phyloP scores from a whole-genome alignment of 2,888 invertebrate genomes.

The Theretra japonica region DNA sequence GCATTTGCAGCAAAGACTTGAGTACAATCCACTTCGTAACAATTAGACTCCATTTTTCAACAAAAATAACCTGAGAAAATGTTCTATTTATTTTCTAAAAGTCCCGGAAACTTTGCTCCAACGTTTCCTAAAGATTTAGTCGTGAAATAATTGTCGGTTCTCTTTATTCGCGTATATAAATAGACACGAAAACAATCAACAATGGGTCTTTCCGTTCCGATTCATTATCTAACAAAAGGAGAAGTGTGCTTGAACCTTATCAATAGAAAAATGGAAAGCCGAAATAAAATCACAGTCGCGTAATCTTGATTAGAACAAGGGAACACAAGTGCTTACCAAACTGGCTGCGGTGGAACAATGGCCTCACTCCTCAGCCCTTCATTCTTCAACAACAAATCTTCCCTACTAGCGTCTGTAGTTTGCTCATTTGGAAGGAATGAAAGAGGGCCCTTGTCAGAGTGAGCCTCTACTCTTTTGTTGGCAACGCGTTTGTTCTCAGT shows the following conservation, averaged over 20 bases:
- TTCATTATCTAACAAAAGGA: conserved; percentile 25
- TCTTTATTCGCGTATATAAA: conserved; percentile 21
- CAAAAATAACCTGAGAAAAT: too few relatives aligned
- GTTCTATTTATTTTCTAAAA: background rate
- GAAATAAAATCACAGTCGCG: conserved; percentile 51
- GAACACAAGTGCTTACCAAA: conserved; percentile 78
- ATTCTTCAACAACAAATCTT: conserved; percentile 78
- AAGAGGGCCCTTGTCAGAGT: conserved; percentile 71
- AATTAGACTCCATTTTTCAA: too few relatives aligned
- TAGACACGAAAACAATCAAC: conserved; percentile 21
- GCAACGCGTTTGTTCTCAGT: conserved; percentile 79
- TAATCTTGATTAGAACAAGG: conserved; percentile 77
- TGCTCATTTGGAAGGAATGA: conserved; percentile 85
- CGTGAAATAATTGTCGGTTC: background rate
- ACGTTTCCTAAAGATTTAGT: background rate
- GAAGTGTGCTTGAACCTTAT: conserved; percentile 13
- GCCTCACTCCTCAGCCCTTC: conserved; percentile 74
- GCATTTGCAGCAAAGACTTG: too few relatives aligned
- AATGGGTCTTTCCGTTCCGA: conserved; percentile 23
- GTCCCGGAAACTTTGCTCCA: background rate
- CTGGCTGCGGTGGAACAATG: conserved; percentile 73
- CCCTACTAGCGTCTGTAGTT: conserved; percentile 76
- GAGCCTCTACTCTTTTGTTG: conserved; percentile 76
- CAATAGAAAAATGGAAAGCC: conserved; percentile 40
- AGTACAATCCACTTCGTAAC: too few relatives aligned